Percentiles rank a stretch among this genome's conserved stretches.
These are phyloP conservation scores for Hyperoodon ampullatus DNA, from an alignment of 2,113 vertebrate genomes.

Conservation along the genomic window DNA sequence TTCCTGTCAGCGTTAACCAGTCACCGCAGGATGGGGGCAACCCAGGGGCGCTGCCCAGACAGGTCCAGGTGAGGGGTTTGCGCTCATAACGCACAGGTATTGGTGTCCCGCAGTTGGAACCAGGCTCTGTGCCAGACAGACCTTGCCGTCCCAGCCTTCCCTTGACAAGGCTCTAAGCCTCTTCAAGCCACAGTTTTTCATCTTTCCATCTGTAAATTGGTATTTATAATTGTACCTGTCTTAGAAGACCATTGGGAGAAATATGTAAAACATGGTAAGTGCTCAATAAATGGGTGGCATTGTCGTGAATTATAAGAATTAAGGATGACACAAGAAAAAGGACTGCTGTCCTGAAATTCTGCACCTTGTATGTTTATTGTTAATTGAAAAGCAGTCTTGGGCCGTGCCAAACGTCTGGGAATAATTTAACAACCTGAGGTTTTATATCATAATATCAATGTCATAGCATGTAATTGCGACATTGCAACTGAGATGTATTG, in stretches of 20 bases:
- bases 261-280: background rate
- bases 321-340: background rate
- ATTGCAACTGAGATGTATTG: fast-evolving
- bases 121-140: background rate
- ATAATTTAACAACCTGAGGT: too few species aligned
- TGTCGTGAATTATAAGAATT: background rate
- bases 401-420: background rate
- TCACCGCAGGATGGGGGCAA: too few species aligned
- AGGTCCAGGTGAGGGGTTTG: background rate
- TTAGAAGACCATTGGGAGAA: background rate
- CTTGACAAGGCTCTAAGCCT: background rate
- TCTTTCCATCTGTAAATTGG: background rate
- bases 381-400: background rate
- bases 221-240: background rate
- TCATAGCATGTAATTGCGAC: too few species aligned
- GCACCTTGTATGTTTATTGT: too few species aligned
- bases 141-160: background rate
- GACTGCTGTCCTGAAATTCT: background rate
- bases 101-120: too few species aligned
- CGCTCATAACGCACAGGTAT: background rate
- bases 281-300: background rate
- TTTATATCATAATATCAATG: background rate
- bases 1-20: fast-evolving
- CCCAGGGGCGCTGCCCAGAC: fast-evolving
- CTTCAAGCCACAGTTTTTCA: background rate